phyloP scores from a whole-genome alignment of 2,113 vertebrate genomes.

The Phaetusa simplex region DNA sequence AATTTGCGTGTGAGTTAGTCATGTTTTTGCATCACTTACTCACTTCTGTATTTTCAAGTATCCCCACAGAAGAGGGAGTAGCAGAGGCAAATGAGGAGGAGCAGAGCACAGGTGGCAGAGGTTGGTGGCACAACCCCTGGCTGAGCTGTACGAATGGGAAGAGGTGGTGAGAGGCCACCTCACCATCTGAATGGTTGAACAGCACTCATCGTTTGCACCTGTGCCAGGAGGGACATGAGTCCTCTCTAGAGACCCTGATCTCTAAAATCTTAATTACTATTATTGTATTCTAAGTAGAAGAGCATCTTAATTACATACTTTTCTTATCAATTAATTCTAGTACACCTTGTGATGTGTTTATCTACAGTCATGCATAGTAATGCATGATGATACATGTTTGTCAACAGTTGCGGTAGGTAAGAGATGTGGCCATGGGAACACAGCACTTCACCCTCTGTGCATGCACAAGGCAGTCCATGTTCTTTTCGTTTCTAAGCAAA shows the following conservation, averaged over 20 bases:
- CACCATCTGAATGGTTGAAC: not conserved
- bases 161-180: not conserved
- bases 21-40: slow-evolving; percentile 13
- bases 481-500: not conserved
- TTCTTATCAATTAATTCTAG: not conserved
- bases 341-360: not conserved
- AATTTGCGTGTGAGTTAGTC: not conserved
- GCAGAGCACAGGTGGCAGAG: not conserved
- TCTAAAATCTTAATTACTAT: not conserved
- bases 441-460: not conserved
- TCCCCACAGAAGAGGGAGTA: not conserved
- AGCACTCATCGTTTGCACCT: not conserved
- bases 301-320: not conserved
- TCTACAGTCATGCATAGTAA: not conserved
- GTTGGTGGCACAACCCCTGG: not conserved
- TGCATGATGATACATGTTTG: fast-evolving
- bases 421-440: not conserved
- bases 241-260: not conserved
- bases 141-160: not conserved
- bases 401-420: not conserved
- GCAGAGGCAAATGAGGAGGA: not conserved
- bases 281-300: not conserved
- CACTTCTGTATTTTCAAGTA: not conserved
- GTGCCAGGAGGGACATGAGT: not conserved
- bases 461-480: not conserved